A percentile compares a stretch with the other conserved stretches of the same genome.
These are phyloP conservation scores for Drosophila paracracens DNA, from an alignment of 2,888 invertebrate genomes.

Conservation along the genomic window DNA sequence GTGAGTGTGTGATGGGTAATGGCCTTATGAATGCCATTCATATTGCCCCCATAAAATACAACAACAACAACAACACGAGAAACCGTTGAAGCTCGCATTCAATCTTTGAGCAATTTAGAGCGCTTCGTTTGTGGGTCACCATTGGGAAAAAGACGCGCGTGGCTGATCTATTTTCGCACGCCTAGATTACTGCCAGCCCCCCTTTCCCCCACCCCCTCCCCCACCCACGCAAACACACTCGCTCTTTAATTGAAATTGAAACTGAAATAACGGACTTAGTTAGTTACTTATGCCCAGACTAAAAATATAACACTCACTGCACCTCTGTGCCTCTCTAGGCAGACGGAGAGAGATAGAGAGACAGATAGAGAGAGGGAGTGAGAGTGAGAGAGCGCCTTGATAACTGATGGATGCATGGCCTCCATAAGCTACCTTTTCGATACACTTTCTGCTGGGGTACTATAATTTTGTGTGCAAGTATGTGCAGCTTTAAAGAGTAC, in stretches of 20 bases:
- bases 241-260: constrained; percentile 74
- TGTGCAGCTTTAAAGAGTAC: not conserved
- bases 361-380: not conserved
- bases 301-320: constrained; percentile 59
- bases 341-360: too few species aligned
- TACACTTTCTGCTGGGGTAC: not conserved
- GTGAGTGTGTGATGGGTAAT: constrained; percentile 22
- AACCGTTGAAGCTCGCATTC: constrained; percentile 52
- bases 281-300: constrained; percentile 62
- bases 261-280: constrained; percentile 71
- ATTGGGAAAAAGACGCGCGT: constrained; percentile 45
- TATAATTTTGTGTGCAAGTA: not conserved
- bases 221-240: not conserved
- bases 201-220: not conserved
- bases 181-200: constrained; percentile 33
- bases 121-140: constrained; percentile 48
- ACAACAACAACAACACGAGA: not conserved
- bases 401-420: constrained; percentile 26
- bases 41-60: constrained; percentile 28
- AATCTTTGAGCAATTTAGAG: constrained; percentile 68
- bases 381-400: constrained; percentile 16
- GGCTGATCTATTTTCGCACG: constrained; percentile 71
- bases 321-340: not conserved
- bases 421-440: not conserved
- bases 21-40: constrained; percentile 67